These are phyloP conservation scores for Labrus mixtus DNA, from an alignment of 2,113 vertebrate genomes.

Conservation along the genomic window DNA sequence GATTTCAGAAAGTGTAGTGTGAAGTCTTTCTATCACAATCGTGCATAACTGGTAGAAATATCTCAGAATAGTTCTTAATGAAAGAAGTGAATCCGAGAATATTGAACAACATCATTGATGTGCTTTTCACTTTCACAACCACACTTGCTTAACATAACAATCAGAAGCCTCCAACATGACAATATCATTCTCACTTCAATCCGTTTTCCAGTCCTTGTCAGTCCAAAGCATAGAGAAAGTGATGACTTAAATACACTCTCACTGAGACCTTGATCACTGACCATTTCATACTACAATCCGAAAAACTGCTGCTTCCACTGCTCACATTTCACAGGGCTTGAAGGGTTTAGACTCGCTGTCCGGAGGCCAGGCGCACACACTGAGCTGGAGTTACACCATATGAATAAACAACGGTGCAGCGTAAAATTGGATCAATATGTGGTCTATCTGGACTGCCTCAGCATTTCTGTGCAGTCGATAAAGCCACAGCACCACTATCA, in stretches of 20 bases:
- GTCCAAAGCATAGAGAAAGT: slow-evolving; percentile 1
- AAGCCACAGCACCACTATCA: slow-evolving; percentile 14
- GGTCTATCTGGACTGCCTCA: slow-evolving; percentile 39
- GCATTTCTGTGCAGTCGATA: slow-evolving; percentile 50
- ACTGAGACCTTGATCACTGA: slow-evolving; percentile 7
- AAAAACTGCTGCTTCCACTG: not conserved
- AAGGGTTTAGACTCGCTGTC: slow-evolving; percentile 19
- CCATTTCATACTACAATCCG: not conserved
- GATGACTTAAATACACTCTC: not conserved
- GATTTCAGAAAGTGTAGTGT: not conserved
- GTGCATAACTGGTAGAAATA: no score
- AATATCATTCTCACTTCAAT: no score
- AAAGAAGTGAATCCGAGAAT: not conserved
- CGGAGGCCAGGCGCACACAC: not conserved
- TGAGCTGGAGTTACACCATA: slow-evolving; percentile 17
- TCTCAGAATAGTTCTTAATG: not conserved
- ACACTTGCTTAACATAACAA: not conserved
- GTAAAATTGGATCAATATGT: slow-evolving; percentile 45
- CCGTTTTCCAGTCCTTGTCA: no score
- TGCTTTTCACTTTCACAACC: not conserved
- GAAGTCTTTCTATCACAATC: not conserved
- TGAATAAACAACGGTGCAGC: slow-evolving; percentile 37
- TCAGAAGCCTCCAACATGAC: no score
- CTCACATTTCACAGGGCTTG: slow-evolving; percentile 1
- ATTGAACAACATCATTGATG: not conserved